Evolutionary conservation across 1,140 invertebrate species (phyloP).

Genomic region (Drosophila nigrodunni): DNA sequence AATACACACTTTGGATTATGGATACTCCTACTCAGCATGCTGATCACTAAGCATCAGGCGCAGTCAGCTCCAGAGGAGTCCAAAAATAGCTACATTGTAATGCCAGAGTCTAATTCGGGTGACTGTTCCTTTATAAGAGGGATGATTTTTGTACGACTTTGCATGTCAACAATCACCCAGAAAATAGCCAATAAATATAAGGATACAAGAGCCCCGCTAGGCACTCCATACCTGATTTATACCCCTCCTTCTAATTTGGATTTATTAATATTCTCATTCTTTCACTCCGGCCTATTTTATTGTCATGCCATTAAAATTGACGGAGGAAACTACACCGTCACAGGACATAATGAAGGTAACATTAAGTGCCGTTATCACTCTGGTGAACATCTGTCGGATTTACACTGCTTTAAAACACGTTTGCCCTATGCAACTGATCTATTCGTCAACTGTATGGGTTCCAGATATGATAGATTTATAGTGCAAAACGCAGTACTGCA

Average conservation of each 20-base stretch:
- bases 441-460: not conserved
- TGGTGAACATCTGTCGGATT: not conserved
- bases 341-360: not conserved
- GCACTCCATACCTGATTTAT: conserved; percentile 25
- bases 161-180: not conserved
- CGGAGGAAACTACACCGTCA: no score
- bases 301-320: not conserved
- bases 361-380: not conserved
- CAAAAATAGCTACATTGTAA: not conserved
- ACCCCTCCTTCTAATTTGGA: not conserved
- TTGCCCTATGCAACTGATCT: not conserved
- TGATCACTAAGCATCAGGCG: not conserved
- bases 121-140: not conserved
- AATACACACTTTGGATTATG: not conserved
- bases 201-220: not conserved
- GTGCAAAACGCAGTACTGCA: not conserved
- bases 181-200: not conserved
- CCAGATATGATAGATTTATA: not conserved
- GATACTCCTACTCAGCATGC: conserved; percentile 1
- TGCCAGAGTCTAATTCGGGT: conserved; percentile 12
- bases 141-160: not conserved
- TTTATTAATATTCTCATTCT: conserved; percentile 23
- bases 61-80: not conserved
- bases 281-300: not conserved
- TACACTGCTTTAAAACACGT: conserved; percentile 1